phyloP scores from a whole-genome alignment of 2,797 vertebrate genomes.

The Varecia variegata region DNA sequence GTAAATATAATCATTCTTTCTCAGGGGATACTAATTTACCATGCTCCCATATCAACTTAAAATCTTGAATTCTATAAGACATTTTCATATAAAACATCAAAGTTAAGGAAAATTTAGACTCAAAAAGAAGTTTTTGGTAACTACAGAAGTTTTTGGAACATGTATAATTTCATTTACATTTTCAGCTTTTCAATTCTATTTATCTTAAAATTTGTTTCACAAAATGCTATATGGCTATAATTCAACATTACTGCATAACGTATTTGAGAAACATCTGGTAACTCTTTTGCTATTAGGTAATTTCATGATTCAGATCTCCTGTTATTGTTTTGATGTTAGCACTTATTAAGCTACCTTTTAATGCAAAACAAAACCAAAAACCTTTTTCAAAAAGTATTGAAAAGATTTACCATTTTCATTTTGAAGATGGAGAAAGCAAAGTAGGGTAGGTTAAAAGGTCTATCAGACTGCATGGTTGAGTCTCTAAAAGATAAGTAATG shows the following conservation, averaged over 20 bases:
- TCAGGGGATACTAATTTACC: background rate
- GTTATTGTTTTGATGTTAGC: conserved; percentile 14
- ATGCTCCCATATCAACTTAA: background rate
- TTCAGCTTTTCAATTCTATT: conserved; percentile 42
- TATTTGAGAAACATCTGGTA: conserved; percentile 19
- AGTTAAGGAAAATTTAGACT: conserved; percentile 21
- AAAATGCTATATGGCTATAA: background rate
- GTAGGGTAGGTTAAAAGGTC: background rate
- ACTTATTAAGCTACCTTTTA: conserved; percentile 2
- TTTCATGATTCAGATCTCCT: background rate
- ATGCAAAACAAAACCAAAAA: background rate
- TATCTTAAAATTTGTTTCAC: conserved; percentile 36
- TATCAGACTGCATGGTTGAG: background rate
- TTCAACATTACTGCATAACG: background rate
- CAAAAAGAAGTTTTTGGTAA: background rate
- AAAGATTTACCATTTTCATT: conserved; percentile 8
- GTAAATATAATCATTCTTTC: conserved; percentile 12
- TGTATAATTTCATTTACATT: conserved; percentile 19
- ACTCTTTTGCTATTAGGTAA: background rate
- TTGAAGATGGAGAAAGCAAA: background rate
- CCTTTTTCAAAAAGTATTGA: background rate
- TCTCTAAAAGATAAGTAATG: background rate
- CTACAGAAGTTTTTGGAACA: background rate
- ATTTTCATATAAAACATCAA: conserved; percentile 27
- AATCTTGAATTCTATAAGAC: conserved; percentile 7